These are phyloP conservation scores for Stenotaenia linearis DNA, from an alignment of 2,888 invertebrate genomes.

Conservation along the genomic window DNA sequence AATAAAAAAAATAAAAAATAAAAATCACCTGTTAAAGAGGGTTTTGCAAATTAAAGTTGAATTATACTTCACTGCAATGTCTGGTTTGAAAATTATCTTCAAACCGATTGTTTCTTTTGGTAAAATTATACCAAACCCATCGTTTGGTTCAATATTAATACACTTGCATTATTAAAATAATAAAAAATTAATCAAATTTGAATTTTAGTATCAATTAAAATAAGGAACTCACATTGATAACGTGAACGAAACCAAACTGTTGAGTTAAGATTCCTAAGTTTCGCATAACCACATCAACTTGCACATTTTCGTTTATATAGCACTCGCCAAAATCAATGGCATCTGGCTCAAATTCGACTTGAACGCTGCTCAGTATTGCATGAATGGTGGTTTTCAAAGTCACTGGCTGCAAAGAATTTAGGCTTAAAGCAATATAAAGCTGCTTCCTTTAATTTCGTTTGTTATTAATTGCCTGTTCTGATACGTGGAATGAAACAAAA, in stretches of 20 bases:
- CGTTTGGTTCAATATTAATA: not conserved
- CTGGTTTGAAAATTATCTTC: not conserved
- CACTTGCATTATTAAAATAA: not conserved
- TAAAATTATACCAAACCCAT: not conserved
- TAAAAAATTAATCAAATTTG: not conserved
- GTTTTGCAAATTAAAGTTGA: not conserved
- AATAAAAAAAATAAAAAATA: not conserved
- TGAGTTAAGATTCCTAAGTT: not conserved
- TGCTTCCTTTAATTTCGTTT: not conserved
- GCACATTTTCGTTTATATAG: not conserved
- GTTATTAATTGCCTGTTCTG: not conserved
- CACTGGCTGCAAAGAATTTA: not conserved
- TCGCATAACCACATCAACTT: not conserved
- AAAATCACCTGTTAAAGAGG: not conserved
- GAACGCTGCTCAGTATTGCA: not conserved
- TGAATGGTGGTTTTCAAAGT: not conserved
- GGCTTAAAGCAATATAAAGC: not conserved
- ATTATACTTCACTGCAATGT: not conserved
- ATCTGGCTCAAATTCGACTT: not conserved
- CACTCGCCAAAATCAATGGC: constrained; percentile 4
- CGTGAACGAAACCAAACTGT: not conserved
- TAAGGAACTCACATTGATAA: not conserved
- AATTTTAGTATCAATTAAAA: not conserved
- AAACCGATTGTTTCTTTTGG: not conserved
- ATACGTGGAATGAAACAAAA: not conserved